Percentiles rank a stretch among this genome's conserved stretches.
Conservation (phyloP, 1,140 invertebrate genomes). For the Bombus terrestris region DNA sequence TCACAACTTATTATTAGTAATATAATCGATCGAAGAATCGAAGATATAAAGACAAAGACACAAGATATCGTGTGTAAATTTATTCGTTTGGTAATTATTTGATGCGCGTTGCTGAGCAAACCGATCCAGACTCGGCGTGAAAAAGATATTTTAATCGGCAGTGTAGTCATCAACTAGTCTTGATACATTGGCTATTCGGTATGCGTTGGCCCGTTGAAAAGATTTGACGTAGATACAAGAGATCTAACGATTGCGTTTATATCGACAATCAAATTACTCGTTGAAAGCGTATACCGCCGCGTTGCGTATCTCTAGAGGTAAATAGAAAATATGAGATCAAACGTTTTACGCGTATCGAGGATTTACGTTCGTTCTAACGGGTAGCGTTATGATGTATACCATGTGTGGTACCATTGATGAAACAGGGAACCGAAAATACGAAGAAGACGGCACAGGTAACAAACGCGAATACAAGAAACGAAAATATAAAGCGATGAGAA, state of each 20-base stretch:
- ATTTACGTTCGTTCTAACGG: not conserved
- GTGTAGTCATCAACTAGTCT: not conserved
- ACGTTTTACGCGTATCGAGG: slow-evolving; percentile 13
- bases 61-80: not conserved
- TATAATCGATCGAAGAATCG: not conserved
- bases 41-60: not conserved
- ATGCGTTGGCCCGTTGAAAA: not conserved
- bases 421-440: not conserved
- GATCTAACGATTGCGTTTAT: not conserved
- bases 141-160: not conserved
- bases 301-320: not conserved
- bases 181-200: not conserved
- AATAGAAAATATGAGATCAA: slow-evolving; percentile 44
- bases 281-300: not conserved
- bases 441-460: not conserved
- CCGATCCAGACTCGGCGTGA: not conserved
- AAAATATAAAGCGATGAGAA: not conserved
- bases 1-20: not conserved
- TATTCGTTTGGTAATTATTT: not conserved
- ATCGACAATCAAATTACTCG: not conserved
- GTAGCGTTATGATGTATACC: not conserved
- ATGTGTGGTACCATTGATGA: not conserved
- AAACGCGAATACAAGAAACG: not conserved
- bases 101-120: not conserved
- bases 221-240: not conserved